Conservation (phyloP, 1,140 invertebrate species). For the Ruditapes philippinarum region DNA sequence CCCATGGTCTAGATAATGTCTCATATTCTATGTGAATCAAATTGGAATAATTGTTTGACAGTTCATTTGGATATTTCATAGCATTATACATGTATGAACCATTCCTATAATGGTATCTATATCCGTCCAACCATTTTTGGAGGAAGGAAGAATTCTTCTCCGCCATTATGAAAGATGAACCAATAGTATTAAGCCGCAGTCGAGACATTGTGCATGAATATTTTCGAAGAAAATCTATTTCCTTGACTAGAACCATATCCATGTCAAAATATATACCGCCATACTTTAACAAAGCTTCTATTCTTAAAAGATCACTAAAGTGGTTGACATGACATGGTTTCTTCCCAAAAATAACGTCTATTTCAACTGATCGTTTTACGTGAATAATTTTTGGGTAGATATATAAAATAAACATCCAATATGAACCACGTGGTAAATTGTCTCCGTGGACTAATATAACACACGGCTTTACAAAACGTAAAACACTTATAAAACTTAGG, state of each 20-base stretch:
- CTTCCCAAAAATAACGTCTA: not conserved
- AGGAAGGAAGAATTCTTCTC: not conserved
- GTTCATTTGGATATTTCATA: not conserved
- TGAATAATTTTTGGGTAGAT: constrained; percentile 43
- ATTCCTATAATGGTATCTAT: not conserved
- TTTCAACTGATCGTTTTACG: not conserved
- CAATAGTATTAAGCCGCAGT: not conserved
- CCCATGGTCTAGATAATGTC: not conserved
- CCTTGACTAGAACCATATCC: not conserved
- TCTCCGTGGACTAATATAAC: constrained; percentile 43
- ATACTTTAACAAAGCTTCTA: constrained; percentile 22
- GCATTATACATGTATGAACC: not conserved
- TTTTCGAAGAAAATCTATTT: not conserved
- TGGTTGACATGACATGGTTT: not conserved
- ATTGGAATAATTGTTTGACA: not conserved
- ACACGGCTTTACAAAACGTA: constrained; percentile 31
- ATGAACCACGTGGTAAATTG: not conserved
- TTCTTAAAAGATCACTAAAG: constrained; percentile 40
- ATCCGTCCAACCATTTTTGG: not conserved
- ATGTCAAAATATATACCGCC: constrained; percentile 41
- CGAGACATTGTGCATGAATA: constrained; percentile 7
- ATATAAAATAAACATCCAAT: constrained; percentile 16
- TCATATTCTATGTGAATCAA: not conserved
- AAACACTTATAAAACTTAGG: constrained; percentile 48
- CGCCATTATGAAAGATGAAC: not conserved